phyloP scores from a whole-genome alignment of 2,113 vertebrate species.

The Pygoscelis antarcticus region DNA sequence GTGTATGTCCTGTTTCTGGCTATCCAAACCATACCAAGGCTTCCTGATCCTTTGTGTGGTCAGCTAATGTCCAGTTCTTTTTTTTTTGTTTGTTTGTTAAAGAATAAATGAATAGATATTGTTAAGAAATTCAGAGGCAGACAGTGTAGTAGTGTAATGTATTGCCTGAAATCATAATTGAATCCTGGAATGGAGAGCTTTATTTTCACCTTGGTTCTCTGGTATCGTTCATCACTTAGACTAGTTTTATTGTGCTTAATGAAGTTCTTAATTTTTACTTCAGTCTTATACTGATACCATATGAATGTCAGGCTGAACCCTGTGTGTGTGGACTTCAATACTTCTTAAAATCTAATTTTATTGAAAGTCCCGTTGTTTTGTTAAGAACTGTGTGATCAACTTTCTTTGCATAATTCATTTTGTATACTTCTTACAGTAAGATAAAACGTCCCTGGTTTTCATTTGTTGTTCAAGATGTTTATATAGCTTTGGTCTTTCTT shows the following conservation, averaged over 20 bases:
- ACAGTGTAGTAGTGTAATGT: background rate
- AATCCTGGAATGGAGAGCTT: background rate
- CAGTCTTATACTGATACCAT: background rate
- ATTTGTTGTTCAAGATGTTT: background rate
- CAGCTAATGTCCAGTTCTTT: background rate
- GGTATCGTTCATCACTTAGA: background rate
- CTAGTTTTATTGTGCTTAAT: background rate
- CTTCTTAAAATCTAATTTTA: background rate
- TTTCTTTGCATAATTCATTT: background rate
- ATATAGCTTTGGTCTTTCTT: background rate
- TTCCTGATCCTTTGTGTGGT: background rate
- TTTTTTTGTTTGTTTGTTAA: background rate
- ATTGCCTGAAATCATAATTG: background rate
- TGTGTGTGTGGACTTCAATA: background rate
- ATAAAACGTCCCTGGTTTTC: background rate
- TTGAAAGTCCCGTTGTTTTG: background rate
- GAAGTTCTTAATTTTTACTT: background rate
- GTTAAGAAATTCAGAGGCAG: background rate
- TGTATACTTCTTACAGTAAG: background rate
- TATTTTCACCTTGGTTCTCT: background rate
- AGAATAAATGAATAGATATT: background rate
- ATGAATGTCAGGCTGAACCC: background rate
- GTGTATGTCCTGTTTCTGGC: background rate
- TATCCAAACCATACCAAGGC: background rate
- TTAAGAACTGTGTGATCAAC: background rate